Percentiles rank a stretch among this genome's conserved stretches.
Conservation (phyloP, 2,888 invertebrate species). For the Mythimna loreyi region DNA sequence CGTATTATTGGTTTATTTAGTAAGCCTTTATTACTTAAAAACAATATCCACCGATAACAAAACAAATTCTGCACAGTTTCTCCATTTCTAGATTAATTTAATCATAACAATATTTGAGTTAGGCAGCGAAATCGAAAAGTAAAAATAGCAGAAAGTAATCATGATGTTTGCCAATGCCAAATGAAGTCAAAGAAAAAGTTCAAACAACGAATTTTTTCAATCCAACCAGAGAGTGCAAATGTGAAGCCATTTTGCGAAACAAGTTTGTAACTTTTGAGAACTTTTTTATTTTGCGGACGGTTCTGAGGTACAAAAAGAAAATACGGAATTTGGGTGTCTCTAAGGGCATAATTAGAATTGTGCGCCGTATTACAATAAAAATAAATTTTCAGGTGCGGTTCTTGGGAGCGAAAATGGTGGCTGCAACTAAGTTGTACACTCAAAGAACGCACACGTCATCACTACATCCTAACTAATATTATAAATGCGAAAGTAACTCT, state of each 20-base stretch:
- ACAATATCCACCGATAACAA: background rate
- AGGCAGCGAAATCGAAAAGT: conserved; percentile 6
- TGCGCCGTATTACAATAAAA: background rate
- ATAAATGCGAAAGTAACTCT: no score
- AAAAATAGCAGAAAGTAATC: conserved; percentile 30
- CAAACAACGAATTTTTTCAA: conserved; percentile 43
- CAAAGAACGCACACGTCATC: no score
- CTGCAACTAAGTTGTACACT: background rate
- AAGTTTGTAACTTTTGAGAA: conserved; percentile 49
- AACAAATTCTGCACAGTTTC: background rate
- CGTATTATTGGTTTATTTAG: no score
- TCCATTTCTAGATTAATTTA: background rate
- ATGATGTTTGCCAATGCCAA: conserved; percentile 25
- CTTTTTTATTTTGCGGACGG: conserved; percentile 42
- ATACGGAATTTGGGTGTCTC: conserved; percentile 11
- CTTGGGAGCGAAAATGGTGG: background rate
- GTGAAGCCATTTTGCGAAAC: conserved; percentile 52
- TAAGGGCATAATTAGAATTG: conserved; percentile 20
- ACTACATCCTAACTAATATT: no score
- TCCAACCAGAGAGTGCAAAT: conserved; percentile 49
- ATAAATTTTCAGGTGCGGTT: background rate
- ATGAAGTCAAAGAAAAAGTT: conserved; percentile 37
- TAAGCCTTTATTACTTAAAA: no score
- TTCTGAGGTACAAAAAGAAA: conserved; percentile 28
- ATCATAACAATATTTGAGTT: background rate